phyloP scores from a whole-genome alignment of 2,888 invertebrate genomes.

The Phaedon cochleariae region DNA sequence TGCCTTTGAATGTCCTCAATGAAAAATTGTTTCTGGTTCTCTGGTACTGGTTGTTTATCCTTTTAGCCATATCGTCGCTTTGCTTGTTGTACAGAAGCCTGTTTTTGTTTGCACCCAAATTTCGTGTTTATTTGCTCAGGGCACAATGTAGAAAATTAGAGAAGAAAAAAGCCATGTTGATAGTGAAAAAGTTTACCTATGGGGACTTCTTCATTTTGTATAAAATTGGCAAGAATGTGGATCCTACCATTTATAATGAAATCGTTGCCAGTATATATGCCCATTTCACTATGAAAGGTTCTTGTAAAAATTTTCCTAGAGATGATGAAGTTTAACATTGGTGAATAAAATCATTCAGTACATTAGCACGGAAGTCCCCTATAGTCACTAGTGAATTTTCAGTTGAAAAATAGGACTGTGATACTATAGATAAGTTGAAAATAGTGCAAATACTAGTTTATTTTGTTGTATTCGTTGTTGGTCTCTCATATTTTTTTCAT shows the following conservation, averaged over 20 bases:
- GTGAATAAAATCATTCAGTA: not conserved
- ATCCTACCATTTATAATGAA: conserved; percentile 73
- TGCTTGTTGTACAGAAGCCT: conserved; percentile 73
- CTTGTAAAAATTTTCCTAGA: conserved; percentile 29
- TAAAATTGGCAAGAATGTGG: conserved; percentile 79
- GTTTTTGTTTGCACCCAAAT: conserved; percentile 66
- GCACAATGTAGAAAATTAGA: conserved; percentile 68
- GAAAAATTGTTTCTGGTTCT: conserved; percentile 80
- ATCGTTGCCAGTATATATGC: conserved; percentile 60
- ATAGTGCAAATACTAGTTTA: not conserved
- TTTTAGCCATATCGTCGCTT: conserved; percentile 69
- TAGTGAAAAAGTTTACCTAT: conserved; percentile 67
- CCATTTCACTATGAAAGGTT: conserved; percentile 31
- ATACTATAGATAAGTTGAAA: not conserved
- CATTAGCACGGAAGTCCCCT: not conserved
- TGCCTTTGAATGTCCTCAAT: conserved; percentile 81
- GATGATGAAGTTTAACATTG: conserved; percentile 19
- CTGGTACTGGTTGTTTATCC: conserved; percentile 78
- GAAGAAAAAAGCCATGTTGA: conserved; percentile 62
- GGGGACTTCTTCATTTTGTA: conserved; percentile 84
- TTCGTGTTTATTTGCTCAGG: conserved; percentile 70
- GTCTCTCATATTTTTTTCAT: not conserved
- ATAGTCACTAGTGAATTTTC: not conserved
- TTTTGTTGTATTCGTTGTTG: not conserved
- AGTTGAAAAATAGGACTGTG: not conserved